A percentile compares a stretch with the other conserved stretches of the same genome.
Conservation (phyloP, 2,888 invertebrate species). For the Coecobrya sp. region DNA sequence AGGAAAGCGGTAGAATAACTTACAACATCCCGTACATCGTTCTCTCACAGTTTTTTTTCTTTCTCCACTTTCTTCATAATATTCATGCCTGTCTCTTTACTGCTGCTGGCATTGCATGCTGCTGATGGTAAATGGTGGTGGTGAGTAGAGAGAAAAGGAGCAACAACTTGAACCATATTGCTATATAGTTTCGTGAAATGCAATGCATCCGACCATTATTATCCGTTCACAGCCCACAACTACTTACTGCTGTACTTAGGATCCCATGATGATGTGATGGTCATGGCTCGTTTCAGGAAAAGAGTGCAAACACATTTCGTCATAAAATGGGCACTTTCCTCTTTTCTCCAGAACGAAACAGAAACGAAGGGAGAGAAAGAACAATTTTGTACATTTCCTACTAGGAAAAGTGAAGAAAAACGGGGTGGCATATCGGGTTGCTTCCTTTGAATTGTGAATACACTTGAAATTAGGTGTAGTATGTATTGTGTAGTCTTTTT, state of each 20-base stretch:
- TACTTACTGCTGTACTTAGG: background rate
- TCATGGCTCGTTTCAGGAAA: slow-evolving; percentile 54
- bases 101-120: background rate
- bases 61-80: slow-evolving; percentile 6
- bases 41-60: background rate
- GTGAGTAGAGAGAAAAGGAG: background rate
- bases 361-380: background rate
- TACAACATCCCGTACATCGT: slow-evolving; percentile 2
- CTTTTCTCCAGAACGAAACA: slow-evolving; percentile 15
- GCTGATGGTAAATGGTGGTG: slow-evolving; percentile 1
- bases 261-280: slow-evolving; percentile 40
- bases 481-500: background rate
- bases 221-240: slow-evolving; percentile 16
- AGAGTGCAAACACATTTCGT: slow-evolving; percentile 57
- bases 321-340: slow-evolving; percentile 45
- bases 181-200: background rate
- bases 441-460: background rate
- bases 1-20: background rate
- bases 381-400: background rate
- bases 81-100: slow-evolving; percentile 10
- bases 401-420: background rate
- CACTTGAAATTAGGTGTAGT: too few species aligned
- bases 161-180: slow-evolving; percentile 45
- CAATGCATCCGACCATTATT: slow-evolving; percentile 29
- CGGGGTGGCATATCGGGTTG: background rate